A percentile compares a stretch with the other conserved stretches of the same genome.
Conservation (phyloP, 2,888 invertebrate genomes). For the Drosophila paucipuncta region DNA sequence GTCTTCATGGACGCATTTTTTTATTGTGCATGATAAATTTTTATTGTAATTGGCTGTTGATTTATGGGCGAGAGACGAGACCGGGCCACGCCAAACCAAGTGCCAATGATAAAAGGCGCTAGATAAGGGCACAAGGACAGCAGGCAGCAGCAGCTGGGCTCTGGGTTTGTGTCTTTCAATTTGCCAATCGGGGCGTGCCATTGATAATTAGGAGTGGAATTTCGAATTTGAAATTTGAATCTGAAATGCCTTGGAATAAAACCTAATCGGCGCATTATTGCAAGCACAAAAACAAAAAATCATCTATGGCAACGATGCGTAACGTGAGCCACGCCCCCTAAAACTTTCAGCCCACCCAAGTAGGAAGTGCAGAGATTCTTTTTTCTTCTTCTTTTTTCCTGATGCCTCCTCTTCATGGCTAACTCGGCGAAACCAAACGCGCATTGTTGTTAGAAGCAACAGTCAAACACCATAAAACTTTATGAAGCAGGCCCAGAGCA, state of each 20-base stretch:
- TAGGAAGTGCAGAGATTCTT: constrained; percentile 63
- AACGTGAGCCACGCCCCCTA: constrained; percentile 48
- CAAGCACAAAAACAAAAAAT: constrained; percentile 17
- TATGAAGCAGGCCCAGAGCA: constrained; percentile 51
- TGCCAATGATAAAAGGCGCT: constrained; percentile 48
- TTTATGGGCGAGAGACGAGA: constrained; percentile 59
- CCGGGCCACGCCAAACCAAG: not conserved
- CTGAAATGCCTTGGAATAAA: constrained; percentile 54
- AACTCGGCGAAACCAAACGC: constrained; percentile 64
- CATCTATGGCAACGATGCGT: constrained; percentile 74
- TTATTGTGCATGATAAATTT: constrained; percentile 81
- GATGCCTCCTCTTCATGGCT: constrained; percentile 45
- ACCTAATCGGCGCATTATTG: constrained; percentile 68
- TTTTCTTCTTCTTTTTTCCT: not conserved
- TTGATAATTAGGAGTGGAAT: constrained; percentile 50
- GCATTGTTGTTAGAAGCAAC: constrained; percentile 63
- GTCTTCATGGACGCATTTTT: constrained; percentile 60
- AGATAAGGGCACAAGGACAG: constrained; percentile 52
- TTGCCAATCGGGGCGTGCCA: constrained; percentile 51
- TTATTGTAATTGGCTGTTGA: constrained; percentile 81
- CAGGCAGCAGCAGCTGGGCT: not conserved
- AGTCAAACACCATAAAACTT: constrained; percentile 77
- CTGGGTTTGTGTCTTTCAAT: constrained; percentile 54
- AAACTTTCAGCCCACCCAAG: constrained; percentile 63
- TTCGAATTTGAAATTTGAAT: constrained; percentile 13